Evolutionary conservation across 1,140 invertebrate species (phyloP).

Genomic region (Drosophila triauraria): DNA sequence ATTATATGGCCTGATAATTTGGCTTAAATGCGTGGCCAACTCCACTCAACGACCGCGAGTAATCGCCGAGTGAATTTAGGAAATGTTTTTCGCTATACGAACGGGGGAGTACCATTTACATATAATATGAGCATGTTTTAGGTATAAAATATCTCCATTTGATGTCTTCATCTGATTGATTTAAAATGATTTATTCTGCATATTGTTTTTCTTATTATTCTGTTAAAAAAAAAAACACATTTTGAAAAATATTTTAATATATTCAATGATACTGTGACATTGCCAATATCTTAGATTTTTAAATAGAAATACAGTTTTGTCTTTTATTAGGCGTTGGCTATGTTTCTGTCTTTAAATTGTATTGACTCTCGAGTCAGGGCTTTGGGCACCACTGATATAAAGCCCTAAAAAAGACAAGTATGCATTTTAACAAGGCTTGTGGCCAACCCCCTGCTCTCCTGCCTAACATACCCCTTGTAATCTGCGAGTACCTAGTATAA

Average conservation of each 20-base stretch:
- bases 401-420: neutral
- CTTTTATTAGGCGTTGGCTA: too few species aligned
- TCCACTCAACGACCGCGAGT: slow-evolving; percentile 27
- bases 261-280: neutral
- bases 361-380: too few species aligned
- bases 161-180: neutral
- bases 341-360: too few species aligned
- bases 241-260: too few species aligned
- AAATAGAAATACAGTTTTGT: too few species aligned
- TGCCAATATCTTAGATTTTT: neutral
- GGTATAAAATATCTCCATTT: neutral
- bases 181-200: neutral
- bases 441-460: neutral
- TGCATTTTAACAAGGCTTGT: neutral
- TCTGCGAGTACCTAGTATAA: slow-evolving; percentile 5
- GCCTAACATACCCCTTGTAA: slow-evolving; percentile 2
- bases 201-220: too few species aligned
- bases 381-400: too few species aligned
- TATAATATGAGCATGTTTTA: too few species aligned
- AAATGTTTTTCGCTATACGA: slow-evolving; percentile 4
- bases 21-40: slow-evolving; percentile 71
- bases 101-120: slow-evolving; percentile 22
- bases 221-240: too few species aligned
- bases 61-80: slow-evolving; percentile 25
- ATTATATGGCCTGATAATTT: slow-evolving; percentile 68